These are phyloP conservation scores for Murina feae DNA, from an alignment of 2,113 vertebrate genomes.

Conservation along the genomic window DNA sequence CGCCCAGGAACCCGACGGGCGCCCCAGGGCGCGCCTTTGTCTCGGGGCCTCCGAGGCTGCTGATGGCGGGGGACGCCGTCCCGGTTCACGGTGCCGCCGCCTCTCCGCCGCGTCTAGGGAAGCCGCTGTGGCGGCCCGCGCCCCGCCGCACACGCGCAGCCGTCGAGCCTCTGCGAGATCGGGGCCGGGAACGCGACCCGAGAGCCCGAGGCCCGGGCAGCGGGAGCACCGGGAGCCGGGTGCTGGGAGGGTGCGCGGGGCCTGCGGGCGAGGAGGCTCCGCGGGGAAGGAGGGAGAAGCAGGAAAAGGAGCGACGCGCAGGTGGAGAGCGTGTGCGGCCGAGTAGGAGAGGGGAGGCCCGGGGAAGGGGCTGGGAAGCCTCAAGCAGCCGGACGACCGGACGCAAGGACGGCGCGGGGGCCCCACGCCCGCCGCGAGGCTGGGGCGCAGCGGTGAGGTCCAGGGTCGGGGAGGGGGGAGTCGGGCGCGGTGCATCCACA, in stretches of 20 bases:
- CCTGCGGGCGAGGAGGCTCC: neutral
- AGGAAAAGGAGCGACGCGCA: accelerated
- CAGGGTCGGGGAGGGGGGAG: neutral
- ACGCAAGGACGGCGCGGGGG: neutral
- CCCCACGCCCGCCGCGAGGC: neutral
- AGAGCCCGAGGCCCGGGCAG: neutral
- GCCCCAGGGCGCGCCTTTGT: conserved; percentile 86
- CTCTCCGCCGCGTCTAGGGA: neutral
- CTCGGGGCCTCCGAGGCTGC: conserved; percentile 80
- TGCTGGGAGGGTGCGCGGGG: neutral
- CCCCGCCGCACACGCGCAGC: neutral
- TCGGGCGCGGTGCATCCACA: conserved; percentile 15
- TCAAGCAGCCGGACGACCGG: neutral
- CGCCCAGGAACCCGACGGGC: conserved; percentile 82
- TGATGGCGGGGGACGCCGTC: neutral
- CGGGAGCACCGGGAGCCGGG: neutral
- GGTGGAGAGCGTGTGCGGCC: neutral
- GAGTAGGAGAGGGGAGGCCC: neutral
- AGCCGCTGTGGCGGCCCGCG: accelerated
- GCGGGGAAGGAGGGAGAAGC: neutral
- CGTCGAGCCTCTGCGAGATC: too few species aligned
- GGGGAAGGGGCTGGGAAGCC: neutral
- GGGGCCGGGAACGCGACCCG: neutral
- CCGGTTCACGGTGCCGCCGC: neutral
- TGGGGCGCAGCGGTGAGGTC: neutral